Percentiles rank a stretch among this genome's conserved stretches.
Evolutionary conservation across 2,113 vertebrate species (phyloP).

Genomic region (Brachypteracias leptosomus): DNA sequence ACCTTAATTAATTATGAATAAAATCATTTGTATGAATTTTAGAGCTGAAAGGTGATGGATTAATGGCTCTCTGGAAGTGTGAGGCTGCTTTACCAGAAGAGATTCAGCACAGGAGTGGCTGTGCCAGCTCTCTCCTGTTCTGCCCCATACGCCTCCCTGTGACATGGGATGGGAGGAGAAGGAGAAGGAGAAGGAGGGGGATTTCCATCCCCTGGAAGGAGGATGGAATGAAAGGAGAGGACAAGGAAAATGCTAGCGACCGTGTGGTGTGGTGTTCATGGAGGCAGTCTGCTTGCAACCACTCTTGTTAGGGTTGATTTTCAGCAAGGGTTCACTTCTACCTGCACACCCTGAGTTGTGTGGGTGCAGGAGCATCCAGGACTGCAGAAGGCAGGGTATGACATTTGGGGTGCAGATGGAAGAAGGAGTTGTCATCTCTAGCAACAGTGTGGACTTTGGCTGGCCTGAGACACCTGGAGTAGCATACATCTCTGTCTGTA

Average conservation of each 20-base stretch:
- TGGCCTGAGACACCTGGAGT: accelerated
- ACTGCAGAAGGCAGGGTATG: background rate
- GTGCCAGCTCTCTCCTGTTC: accelerated
- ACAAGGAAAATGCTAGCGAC: background rate
- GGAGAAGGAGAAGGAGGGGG: background rate
- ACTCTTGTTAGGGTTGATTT: background rate
- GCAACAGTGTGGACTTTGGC: background rate
- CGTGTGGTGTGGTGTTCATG: background rate
- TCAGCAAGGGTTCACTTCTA: background rate
- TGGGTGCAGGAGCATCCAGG: background rate
- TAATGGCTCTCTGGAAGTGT: background rate
- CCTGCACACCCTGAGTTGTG: background rate
- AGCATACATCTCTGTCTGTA: background rate
- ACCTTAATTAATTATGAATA: conserved; percentile 17
- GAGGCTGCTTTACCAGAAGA: background rate
- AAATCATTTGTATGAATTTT: background rate
- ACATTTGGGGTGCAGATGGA: accelerated
- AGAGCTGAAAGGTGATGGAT: background rate
- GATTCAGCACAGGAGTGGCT: background rate
- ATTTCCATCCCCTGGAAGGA: background rate
- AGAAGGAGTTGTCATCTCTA: background rate
- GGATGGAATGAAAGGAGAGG: background rate
- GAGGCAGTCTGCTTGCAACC: background rate
- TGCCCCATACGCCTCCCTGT: background rate
- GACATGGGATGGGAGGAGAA: background rate